Conservation (phyloP, 2,113 vertebrate genomes). For the Oreotrochilus melanogaster region DNA sequence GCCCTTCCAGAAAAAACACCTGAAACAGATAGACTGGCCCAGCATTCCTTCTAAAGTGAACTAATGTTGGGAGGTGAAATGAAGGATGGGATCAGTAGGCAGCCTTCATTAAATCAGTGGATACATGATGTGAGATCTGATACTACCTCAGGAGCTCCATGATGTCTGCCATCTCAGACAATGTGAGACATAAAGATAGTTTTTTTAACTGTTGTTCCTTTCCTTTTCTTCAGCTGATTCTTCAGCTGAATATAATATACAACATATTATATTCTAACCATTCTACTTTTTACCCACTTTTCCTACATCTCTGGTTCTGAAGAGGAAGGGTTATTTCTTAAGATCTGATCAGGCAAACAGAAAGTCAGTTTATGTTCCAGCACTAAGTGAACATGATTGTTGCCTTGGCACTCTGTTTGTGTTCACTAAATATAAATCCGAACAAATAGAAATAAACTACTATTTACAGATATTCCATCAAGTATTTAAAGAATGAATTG, state of each 20-base stretch:
- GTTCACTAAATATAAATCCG: neutral
- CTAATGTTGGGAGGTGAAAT: neutral
- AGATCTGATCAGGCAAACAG: neutral
- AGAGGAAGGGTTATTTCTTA: neutral
- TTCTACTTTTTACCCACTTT: neutral
- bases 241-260: too few species aligned
- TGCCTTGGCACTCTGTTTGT: neutral
- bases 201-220: neutral
- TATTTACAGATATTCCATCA: neutral
- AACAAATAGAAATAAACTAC: neutral
- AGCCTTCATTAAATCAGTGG: neutral
- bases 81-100: neutral
- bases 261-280: neutral
- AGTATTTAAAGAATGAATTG: neutral
- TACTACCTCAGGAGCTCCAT: neutral
- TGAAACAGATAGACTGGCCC: too few species aligned
- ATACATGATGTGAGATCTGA: neutral
- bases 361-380: neutral
- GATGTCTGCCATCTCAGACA: neutral
- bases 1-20: neutral
- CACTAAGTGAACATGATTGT: neutral
- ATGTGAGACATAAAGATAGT: neutral
- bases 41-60: neutral
- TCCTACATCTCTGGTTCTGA: neutral
- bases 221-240: neutral